Conservation (phyloP, 2,888 invertebrate genomes). For the Dione juno region DNA sequence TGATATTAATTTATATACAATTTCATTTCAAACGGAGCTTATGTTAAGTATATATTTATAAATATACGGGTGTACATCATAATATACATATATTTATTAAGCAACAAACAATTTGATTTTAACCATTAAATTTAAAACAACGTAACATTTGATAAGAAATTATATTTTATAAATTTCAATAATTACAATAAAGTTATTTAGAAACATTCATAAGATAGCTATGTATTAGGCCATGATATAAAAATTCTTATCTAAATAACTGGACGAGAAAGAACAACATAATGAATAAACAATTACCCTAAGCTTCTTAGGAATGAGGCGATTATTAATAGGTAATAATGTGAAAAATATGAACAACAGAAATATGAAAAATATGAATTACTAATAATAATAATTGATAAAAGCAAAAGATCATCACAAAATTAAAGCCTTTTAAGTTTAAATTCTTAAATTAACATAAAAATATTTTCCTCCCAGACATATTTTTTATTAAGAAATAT, state of each 20-base stretch:
- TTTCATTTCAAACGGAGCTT: background rate
- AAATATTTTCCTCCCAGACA: constrained; percentile 6
- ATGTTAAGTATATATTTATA: background rate
- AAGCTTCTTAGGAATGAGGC: background rate
- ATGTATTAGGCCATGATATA: constrained; percentile 2
- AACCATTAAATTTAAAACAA: background rate
- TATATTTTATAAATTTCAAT: background rate
- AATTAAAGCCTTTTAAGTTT: constrained; percentile 14
- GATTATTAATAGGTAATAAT: background rate
- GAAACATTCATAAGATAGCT: background rate
- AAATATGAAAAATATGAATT: background rate
- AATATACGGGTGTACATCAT: background rate
- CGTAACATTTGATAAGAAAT: background rate
- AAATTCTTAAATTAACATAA: constrained; percentile 13
- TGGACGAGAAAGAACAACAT: background rate
- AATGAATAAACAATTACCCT: background rate
- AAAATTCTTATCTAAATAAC: background rate
- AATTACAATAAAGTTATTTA: background rate
- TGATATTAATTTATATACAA: background rate
- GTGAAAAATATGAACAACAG: constrained; percentile 10
- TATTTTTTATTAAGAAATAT: constrained; percentile 7
- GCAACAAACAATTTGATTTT: background rate
- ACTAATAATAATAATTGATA: background rate
- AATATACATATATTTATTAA: background rate
- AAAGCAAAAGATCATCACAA: constrained; percentile 14